Base-by-base conservation (phyloP, 1,140 invertebrate species). In the Eumaeus atala region DNA sequence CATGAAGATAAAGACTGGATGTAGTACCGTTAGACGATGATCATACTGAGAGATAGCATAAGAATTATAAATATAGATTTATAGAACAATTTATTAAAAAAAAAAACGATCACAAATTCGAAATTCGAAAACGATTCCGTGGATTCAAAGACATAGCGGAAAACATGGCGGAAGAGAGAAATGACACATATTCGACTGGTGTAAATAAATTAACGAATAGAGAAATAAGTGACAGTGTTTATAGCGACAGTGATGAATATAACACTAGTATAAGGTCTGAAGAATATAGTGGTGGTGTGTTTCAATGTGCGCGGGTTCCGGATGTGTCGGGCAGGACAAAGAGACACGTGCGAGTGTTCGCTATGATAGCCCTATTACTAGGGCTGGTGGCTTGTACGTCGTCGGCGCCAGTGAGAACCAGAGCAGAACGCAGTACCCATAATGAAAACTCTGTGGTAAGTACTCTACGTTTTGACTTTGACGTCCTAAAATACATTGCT, bases 371-470 rank as follows among this genome's bases (percentile, higher is more conserved):
- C 58, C 60, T 82, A 48, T 60, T 81, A 61, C 62, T 83, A 53
- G 56, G 70, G 58, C 64, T 72, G 61, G 55, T 83, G 56, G 64
- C 75, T 56, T 72, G 71, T 12, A 62, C 63, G 51, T 58, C 63
- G 21, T 77, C 80, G 48, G 75, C 80, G 64, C 75, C 82, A 36
- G 53, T 60, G 47, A 58, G 66, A 16, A 60, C 66, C 21, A 70
- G 79, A 38, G 48, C 58, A 21, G 57, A 64, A 42, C 61, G 78
- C 37, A 77, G 70, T 60, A 55, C 70, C 11, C 67, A 73, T 49
- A 66, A 73, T 56, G 73, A 82, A 47, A 77, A 73, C 67, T 67
- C 66, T 60, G 71, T 73, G 71, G 82, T 86, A 72, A 83, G 83
- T 74, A 11, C 18, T 17, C 10, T n/a, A n/a, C 0, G 12, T 11